Conservation (phyloP, 1,140 invertebrate species). For the Drosophila ohnishii region DNA sequence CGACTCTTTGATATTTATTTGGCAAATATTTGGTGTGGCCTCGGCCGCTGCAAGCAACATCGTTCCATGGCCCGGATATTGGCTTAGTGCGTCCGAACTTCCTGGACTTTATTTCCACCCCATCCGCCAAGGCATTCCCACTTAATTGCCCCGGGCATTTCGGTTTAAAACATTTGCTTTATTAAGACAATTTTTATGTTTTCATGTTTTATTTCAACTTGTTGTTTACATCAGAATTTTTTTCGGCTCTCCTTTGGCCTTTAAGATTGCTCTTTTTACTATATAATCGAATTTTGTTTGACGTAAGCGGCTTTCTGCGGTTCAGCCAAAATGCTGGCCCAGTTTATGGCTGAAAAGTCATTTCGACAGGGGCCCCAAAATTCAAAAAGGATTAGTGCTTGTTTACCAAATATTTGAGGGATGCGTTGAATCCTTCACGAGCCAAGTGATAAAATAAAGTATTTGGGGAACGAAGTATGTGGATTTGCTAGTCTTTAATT, state of each 20-base stretch:
- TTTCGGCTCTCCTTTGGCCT: conserved; percentile 9
- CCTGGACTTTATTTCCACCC: conserved; percentile 12
- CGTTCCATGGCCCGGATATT: conserved; percentile 66
- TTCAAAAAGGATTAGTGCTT: conserved; percentile 57
- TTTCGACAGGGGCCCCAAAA: conserved; percentile 14
- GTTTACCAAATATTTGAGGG: conserved; percentile 52
- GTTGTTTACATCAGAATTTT: conserved; percentile 48
- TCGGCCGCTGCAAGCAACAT: conserved; percentile 36
- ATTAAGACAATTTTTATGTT: conserved; percentile 52
- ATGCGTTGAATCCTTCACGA: not conserved
- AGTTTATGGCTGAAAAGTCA: conserved; percentile 38
- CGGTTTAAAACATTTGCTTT: conserved; percentile 52
- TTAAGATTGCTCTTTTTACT: conserved; percentile 38
- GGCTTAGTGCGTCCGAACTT: conserved; percentile 39
- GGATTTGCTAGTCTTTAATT: too few relatives aligned
- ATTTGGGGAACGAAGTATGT: conserved; percentile 1
- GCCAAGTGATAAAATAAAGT: not conserved
- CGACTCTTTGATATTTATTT: conserved; percentile 66
- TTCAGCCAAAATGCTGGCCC: conserved; percentile 24
- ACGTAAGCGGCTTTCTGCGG: conserved; percentile 35
- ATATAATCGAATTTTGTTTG: conserved; percentile 61
- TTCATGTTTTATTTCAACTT: conserved; percentile 62
- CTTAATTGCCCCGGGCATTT: conserved; percentile 57
- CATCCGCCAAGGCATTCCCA: not conserved
- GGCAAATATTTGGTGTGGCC: conserved; percentile 68